phyloP scores from a whole-genome alignment of 2,797 vertebrate species.

The Tauraco hartlaubi region DNA sequence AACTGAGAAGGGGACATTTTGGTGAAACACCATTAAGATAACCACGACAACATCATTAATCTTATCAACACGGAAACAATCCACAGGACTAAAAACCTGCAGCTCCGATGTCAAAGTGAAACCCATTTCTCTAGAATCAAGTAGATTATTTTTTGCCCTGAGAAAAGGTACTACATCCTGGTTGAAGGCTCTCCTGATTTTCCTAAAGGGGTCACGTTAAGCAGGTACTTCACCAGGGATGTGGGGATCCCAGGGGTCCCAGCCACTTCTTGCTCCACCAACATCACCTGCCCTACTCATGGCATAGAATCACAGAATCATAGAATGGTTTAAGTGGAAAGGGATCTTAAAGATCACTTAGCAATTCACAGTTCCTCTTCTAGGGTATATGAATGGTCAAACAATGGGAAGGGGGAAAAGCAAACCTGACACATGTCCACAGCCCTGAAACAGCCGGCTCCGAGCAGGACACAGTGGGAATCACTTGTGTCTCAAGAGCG shows the following conservation, averaged over 20 bases:
- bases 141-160: neutral
- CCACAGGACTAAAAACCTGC: neutral
- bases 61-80: neutral
- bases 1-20: neutral
- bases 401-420: neutral
- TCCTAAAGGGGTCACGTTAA: neutral
- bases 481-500: accelerated
- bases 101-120: neutral
- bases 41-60: neutral
- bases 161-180: neutral
- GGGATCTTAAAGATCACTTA: neutral
- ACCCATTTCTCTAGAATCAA: neutral
- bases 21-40: neutral
- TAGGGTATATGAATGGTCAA: neutral
- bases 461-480: neutral
- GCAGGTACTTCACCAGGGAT: neutral
- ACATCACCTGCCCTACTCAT: neutral
- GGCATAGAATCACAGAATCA: neutral
- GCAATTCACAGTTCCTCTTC: neutral
- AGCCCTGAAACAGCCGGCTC: neutral
- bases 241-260: neutral
- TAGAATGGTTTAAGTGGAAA: neutral
- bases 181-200: neutral
- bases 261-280: neutral
- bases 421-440: neutral